Conservation (phyloP, 1,140 invertebrate species). For the Piezodorus guildinii region DNA sequence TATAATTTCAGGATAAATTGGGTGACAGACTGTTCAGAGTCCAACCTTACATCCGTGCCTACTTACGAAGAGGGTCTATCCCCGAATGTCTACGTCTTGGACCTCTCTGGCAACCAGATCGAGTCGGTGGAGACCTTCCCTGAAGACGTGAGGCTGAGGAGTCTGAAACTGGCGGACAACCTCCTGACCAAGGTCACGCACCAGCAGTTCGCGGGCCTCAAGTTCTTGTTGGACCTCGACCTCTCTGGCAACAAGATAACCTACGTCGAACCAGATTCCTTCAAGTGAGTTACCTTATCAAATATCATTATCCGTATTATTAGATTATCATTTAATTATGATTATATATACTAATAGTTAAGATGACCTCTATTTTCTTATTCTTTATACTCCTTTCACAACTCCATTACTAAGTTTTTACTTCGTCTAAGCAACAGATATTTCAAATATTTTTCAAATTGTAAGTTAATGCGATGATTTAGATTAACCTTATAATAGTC, state of each 20-base stretch:
- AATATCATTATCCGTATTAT: no score
- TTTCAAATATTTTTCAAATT: no score
- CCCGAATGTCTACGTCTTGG: conserved; percentile 54
- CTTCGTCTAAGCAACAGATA: no score
- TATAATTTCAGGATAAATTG: conserved; percentile 46
- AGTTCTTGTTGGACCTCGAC: conserved; percentile 56
- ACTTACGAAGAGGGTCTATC: conserved; percentile 47
- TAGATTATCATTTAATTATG: no score
- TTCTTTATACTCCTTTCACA: no score
- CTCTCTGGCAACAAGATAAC: conserved; percentile 52
- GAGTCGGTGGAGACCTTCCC: conserved; percentile 47
- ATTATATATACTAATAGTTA: no score
- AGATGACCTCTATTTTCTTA: no score
- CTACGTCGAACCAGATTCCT: conserved; percentile 49
- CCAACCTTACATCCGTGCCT: conserved; percentile 55
- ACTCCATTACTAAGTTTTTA: no score
- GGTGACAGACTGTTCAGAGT: conserved; percentile 64
- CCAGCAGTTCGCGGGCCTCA: conserved; percentile 47
- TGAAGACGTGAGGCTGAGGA: conserved; percentile 49
- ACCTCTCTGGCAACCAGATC: conserved; percentile 57
- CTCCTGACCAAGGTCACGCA: conserved; percentile 44
- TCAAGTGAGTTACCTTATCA: conserved; percentile 43
- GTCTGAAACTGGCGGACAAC: conserved; percentile 58
- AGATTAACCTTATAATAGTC: no score
- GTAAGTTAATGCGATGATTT: no score